Evolutionary conservation across 2,888 invertebrate genomes (phyloP), one percentile per base, ranked within the genome.

Genomic region (Zaprionus bogoriensis): DNA sequence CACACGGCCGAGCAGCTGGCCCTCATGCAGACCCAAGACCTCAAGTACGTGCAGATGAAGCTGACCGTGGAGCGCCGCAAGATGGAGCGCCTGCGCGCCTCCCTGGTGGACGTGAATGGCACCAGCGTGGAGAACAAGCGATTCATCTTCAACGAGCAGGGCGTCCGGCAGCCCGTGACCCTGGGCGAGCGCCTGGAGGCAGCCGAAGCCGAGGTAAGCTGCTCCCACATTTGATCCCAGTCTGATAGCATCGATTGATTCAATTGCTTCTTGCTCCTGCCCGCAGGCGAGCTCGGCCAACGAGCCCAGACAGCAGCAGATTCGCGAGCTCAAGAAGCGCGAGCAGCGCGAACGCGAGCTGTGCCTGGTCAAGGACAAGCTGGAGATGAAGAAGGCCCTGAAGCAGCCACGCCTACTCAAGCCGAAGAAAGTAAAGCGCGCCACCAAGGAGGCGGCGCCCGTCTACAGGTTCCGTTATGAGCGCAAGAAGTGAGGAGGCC

Each of bases 21-120:
- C 64, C 90, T 99, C 53, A 97, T 99, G 96, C 93, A 96, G 89
- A 95, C 96, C 0, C 98, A 98, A 90, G 98, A 99, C 91, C 91
- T 97, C 6, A 96, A 96, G 77, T 99, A 99, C 82, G 93, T 99
- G 10, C 93, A 94, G 28, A 96, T 95, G 92, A 98, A 98, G 88
- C 93, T 96, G 48, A 96, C 95, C 2, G 93, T 96, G 28, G 98
- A 98, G 90, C 92, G 93, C 1, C 95, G 95, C 77, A 96, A 96
- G 90, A 88, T 91, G 25, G 75, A 87, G 9, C 88, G 93, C 74
- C 91, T 97, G 25, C 95, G 97, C 91, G 93, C 95, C 0, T 92
- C 94, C 45, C 92, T 98, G 12, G 97, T 98, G 89, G 93, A 98
- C 92, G 93, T 97, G 1, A 97, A 96, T 89, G 94, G 94, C 0